phyloP scores from a whole-genome alignment of 2,113 vertebrate genomes.

The Sitta europaea region DNA sequence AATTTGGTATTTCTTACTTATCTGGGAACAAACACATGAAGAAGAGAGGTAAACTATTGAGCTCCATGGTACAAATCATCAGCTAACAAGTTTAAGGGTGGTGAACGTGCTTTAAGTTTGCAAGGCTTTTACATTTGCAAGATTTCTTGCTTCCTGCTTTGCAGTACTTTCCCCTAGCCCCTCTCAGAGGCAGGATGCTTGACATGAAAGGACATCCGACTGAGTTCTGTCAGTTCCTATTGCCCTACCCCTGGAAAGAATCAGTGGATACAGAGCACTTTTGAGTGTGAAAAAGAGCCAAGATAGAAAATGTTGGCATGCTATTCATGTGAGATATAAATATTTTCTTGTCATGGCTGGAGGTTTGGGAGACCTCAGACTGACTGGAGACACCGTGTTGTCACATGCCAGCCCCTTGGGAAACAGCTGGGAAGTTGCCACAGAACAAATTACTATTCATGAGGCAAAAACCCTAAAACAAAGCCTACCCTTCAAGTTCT shows the following conservation, averaged over 20 bases:
- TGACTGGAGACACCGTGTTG: not conserved
- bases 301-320: not conserved
- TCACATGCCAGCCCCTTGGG: not conserved
- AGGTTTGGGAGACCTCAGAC: not conserved
- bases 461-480: not conserved
- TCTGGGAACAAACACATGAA: not conserved
- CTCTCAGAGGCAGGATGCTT: not conserved
- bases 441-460: constrained; percentile 7
- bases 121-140: not conserved
- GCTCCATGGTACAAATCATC: not conserved
- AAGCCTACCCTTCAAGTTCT: constrained; percentile 8
- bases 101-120: not conserved
- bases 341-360: not conserved
- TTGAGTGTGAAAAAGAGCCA: not conserved
- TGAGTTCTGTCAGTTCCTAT: not conserved
- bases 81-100: not conserved
- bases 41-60: not conserved
- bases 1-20: not conserved
- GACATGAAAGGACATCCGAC: not conserved
- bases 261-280: not conserved
- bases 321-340: constrained; percentile 13
- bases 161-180: not conserved
- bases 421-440: constrained; percentile 13
- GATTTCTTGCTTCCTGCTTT: not conserved
- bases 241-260: not conserved